Percentiles rank a stretch among this genome's conserved stretches.
phyloP scores from a whole-genome alignment of 2,113 vertebrate genomes.

The Otocyon megalotis region DNA sequence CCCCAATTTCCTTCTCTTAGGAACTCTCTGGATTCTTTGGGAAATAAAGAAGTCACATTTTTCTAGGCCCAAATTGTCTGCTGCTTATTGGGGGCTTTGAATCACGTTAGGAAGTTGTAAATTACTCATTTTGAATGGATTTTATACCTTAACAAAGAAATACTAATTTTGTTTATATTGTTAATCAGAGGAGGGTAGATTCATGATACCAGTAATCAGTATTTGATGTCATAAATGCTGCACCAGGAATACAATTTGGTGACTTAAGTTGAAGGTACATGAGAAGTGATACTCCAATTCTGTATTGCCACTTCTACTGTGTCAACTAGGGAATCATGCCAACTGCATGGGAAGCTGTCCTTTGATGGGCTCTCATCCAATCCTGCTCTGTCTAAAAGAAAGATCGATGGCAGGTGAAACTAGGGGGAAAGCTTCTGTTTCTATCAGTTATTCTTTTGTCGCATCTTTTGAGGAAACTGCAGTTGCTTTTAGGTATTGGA shows the following conservation, averaged over 20 bases:
- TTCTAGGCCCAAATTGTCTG: background rate
- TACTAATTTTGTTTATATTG: background rate
- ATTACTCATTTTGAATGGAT: background rate
- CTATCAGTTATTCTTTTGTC: background rate
- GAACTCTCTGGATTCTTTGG: background rate
- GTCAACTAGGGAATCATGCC: background rate
- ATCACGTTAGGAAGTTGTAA: background rate
- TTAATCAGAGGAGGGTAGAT: background rate
- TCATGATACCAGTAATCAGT: background rate
- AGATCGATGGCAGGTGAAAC: background rate
- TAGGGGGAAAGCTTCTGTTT: background rate
- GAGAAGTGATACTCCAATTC: background rate
- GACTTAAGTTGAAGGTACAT: background rate
- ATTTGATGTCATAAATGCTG: background rate
- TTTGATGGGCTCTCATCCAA: background rate
- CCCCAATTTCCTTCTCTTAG: background rate
- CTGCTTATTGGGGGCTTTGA: background rate
- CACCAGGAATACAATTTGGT: background rate
- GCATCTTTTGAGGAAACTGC: constrained; percentile 16
- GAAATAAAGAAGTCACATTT: background rate
- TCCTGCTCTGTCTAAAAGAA: background rate
- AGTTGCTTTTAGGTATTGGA: background rate
- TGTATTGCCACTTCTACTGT: background rate
- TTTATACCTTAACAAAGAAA: background rate
- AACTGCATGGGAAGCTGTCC: background rate